phyloP scores from a whole-genome alignment of 1,140 invertebrate species.

The Aphis gossypii region DNA sequence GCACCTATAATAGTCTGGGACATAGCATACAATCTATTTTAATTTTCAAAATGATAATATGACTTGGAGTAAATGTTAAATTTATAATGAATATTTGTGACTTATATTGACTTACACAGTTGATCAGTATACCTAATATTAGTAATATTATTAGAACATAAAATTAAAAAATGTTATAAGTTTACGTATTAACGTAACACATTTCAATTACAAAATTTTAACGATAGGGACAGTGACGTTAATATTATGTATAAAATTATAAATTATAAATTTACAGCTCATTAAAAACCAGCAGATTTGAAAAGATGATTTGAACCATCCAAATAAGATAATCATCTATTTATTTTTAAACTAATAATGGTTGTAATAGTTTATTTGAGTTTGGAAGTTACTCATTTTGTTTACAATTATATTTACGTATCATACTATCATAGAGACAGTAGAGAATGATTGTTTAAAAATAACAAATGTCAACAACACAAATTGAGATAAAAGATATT shows the following conservation, averaged over 20 bases:
- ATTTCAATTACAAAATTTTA: no score
- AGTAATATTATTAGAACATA: no score
- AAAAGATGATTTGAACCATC: not conserved
- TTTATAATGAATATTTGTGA: no score
- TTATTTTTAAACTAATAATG: not conserved
- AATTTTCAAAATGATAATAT: not conserved
- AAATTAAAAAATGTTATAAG: no score
- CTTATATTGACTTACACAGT: no score
- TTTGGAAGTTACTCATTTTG: not conserved
- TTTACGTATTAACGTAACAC: no score
- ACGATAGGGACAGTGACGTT: no score
- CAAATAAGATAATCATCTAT: not conserved
- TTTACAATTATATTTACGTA: not conserved
- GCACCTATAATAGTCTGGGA: not conserved
- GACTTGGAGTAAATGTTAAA: no score
- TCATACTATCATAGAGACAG: no score
- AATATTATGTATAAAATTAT: no score
- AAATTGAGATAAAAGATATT: conserved; percentile 13
- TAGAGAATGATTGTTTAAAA: conserved; percentile 26
- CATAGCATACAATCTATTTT: not conserved
- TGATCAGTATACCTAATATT: no score
- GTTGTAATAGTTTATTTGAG: not conserved
- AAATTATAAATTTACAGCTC: not conserved
- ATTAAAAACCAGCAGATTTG: not conserved
- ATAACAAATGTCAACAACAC: conserved; percentile 11